phyloP scores from a whole-genome alignment of 2,888 invertebrate species.

The Caenorhabditis sp. region DNA sequence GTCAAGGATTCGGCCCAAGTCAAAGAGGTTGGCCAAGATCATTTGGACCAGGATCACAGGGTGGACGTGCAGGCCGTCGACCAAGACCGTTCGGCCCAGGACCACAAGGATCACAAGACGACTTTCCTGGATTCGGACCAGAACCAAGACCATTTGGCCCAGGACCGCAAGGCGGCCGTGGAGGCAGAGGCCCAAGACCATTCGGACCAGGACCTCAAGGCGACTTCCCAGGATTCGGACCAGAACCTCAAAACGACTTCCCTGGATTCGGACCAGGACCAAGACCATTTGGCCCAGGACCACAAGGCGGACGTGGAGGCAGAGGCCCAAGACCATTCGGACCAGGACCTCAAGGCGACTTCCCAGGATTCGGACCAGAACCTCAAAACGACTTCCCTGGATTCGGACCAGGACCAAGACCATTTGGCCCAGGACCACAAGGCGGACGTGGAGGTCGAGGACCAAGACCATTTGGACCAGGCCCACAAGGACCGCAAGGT shows the following conservation, averaged over 20 bases:
- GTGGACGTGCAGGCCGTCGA: slow-evolving; percentile 8
- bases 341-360: slow-evolving; percentile 16
- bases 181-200: not conserved
- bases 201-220: slow-evolving; percentile 5
- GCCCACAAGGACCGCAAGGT: slow-evolving; percentile 6
- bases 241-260: slow-evolving; percentile 7
- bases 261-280: slow-evolving; percentile 6
- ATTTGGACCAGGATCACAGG: slow-evolving; percentile 5
- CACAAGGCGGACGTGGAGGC: slow-evolving; percentile 3
- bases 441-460: slow-evolving; percentile 5
- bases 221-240: slow-evolving; percentile 12
- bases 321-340: not conserved
- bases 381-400: slow-evolving; percentile 12
- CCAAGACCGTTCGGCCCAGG: slow-evolving; percentile 11
- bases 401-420: slow-evolving; percentile 17
- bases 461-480: not conserved
- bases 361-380: slow-evolving; percentile 18
- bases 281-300: slow-evolving; percentile 10
- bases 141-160: not conserved
- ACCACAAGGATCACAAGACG: slow-evolving; percentile 4
- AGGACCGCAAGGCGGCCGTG: not conserved
- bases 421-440: slow-evolving; percentile 9
- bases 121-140: slow-evolving; percentile 1
- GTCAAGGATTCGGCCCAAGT: not conserved
- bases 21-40: not conserved